Evolutionary conservation across 2,888 invertebrate genomes (phyloP).

Genomic region (Aromia moschata): DNA sequence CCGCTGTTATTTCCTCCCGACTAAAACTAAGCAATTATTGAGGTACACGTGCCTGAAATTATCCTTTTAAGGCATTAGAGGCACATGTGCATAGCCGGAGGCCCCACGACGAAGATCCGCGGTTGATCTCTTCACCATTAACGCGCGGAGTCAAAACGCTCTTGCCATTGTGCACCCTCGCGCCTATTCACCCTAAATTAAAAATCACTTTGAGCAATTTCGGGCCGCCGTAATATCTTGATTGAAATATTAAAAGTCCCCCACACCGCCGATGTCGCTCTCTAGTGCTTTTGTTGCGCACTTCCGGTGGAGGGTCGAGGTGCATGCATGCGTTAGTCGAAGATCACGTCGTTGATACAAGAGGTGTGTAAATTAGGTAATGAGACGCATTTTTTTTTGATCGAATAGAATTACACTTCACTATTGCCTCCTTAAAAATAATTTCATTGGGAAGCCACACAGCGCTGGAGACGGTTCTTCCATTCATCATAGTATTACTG

Average conservation of each 20-base stretch:
- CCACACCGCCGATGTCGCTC: conserved; percentile 28
- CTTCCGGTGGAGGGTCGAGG: neutral
- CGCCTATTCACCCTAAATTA: conserved; percentile 40
- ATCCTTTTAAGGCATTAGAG: conserved; percentile 41
- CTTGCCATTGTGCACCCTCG: conserved; percentile 41
- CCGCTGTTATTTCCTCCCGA: no score
- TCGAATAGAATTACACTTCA: no score
- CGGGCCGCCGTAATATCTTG: conserved; percentile 44
- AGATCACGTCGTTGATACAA: no score
- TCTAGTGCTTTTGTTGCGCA: conserved; percentile 20
- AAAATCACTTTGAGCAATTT: conserved; percentile 46
- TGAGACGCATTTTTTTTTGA: no score
- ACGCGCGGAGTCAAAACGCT: conserved; percentile 30
- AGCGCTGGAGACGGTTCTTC: no score
- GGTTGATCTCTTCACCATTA: conserved; percentile 32
- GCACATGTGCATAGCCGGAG: conserved; percentile 40
- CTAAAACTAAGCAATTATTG: conserved; percentile 32
- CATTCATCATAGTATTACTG: no score
- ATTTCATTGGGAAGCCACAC: no score
- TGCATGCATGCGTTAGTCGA: no score
- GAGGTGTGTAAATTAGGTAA: no score
- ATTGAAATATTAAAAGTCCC: conserved; percentile 48
- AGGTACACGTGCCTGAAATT: conserved; percentile 44
- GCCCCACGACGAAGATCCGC: conserved; percentile 22
- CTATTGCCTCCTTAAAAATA: no score